Base-by-base conservation (phyloP, 2,113 vertebrate species). In the Podarcis raffonei region DNA sequence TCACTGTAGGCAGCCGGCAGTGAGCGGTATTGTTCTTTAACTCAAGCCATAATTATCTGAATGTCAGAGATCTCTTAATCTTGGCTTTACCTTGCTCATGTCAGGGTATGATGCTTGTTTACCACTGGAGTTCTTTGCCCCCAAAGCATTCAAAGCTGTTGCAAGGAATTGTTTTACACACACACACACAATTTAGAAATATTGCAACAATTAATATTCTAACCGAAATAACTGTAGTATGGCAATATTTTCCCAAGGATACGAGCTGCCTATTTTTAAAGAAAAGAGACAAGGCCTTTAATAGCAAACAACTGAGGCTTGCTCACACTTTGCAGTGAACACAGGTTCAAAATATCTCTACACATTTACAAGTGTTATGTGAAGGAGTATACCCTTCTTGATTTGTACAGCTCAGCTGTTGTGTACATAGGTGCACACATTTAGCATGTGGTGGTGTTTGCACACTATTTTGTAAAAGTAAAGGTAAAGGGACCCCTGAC, bases 1-100 rank as follows among this genome's bases (percentile, higher is more conserved):
- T 37, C 77, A 80, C 37, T 66, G 62, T 35, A 83, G 57, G 30
- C 72, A 76, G 25, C 62, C 74, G 35, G 20, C 37, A 39, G 4
- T 1, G 15, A 68, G 0, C 3, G 3, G 30, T 84, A 80, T 87
- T 81, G 71, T 35, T 83, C 48, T 66, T 2, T 57, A 37, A 89
- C 2, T 80, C 76, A 86, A 62, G 30, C 16, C 87, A 79, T 16
- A 94, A 81, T 79, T 88, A 86, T 53, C 86, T 85, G 37, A 90
- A 62, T 30, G 80, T 81, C 57, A 89, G 66, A 16, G 13, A 74
- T 85, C 16, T 88, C 65, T 74, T 80, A 75, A 8, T 88, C 27
- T 81, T 53, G 9, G 3, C 32, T 39, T 80, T 23, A 22, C 6
- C 15, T 68, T 53, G 16, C 39, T 42, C 7, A 0, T 53, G n/a